phyloP scores from a whole-genome alignment of 2,113 vertebrate genomes.

The Tragelaphus scriptus region DNA sequence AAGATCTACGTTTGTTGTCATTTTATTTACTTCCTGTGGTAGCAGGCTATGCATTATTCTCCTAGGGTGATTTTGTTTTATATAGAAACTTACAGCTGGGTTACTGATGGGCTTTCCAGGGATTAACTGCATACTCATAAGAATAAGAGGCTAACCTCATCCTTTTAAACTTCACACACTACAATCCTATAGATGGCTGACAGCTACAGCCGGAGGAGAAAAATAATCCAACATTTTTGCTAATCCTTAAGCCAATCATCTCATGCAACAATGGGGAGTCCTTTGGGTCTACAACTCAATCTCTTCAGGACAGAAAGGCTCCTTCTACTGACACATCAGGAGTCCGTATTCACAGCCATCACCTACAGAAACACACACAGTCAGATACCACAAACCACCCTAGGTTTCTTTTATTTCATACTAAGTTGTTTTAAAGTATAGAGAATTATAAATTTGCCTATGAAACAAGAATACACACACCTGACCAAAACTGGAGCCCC shows the following conservation, averaged over 20 bases:
- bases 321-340: slow-evolving; percentile 57
- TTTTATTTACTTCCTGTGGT: slow-evolving; percentile 50
- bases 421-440: background rate
- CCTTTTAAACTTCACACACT: slow-evolving; percentile 83
- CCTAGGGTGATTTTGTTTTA: slow-evolving; percentile 72
- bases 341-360: background rate
- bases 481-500: background rate
- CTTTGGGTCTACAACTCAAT: slow-evolving; percentile 76
- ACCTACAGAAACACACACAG: background rate
- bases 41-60: slow-evolving; percentile 67
- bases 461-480: background rate
- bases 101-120: slow-evolving; percentile 82
- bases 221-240: slow-evolving; percentile 80
- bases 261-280: slow-evolving; percentile 72
- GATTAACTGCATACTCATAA: slow-evolving; percentile 81
- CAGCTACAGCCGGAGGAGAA: slow-evolving; percentile 76
- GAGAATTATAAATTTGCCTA: background rate
- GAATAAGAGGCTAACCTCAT: slow-evolving; percentile 85
- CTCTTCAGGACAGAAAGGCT: slow-evolving; percentile 58
- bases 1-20: slow-evolving; percentile 50
- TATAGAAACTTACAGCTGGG: slow-evolving; percentile 76
- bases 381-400: background rate
- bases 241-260: slow-evolving; percentile 84
- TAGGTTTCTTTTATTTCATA: background rate
- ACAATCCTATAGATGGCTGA: slow-evolving; percentile 79